These are phyloP conservation scores for Nephrocerus scutellatus DNA, from an alignment of 2,888 invertebrate species.

Conservation along the genomic window DNA sequence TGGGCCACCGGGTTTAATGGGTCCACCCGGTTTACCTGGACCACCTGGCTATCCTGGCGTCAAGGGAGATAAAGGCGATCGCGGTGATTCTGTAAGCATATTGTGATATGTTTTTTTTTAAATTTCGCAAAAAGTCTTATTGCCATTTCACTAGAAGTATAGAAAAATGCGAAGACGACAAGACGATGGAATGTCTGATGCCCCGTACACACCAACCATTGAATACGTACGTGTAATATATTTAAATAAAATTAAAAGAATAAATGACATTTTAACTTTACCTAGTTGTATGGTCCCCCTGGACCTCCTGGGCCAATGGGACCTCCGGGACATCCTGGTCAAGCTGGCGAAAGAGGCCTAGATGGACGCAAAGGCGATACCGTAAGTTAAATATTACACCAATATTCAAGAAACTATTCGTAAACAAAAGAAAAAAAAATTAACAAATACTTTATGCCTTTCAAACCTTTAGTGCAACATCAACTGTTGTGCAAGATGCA, in stretches of 20 bases:
- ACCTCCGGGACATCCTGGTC: conserved; percentile 57
- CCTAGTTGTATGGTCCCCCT: conserved; percentile 56
- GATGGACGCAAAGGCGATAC: conserved; percentile 74
- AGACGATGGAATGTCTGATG: conserved; percentile 48
- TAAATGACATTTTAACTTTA: conserved; percentile 1
- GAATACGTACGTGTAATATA: conserved; percentile 43
- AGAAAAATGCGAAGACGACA: conserved; percentile 48
- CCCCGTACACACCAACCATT: conserved; percentile 45
- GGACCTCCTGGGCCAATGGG: conserved; percentile 58
- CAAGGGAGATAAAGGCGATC: conserved; percentile 87
- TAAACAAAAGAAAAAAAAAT: too few species aligned
- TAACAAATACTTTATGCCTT: too few species aligned
- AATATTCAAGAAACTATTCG: neutral
- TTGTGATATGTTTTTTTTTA: neutral
- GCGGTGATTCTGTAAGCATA: conserved; percentile 81
- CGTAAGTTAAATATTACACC: conserved; percentile 59
- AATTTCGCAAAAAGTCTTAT: conserved; percentile 19
- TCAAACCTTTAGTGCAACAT: too few species aligned
- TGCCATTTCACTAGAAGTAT: conserved; percentile 40
- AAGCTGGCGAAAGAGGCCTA: conserved; percentile 56
- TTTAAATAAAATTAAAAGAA: conserved; percentile 4
- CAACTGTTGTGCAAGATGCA: too few species aligned
- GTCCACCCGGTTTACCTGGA: conserved; percentile 79
- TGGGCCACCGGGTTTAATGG: conserved; percentile 89
- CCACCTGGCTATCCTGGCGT: conserved; percentile 82